Evolutionary conservation across 2,888 invertebrate genomes (phyloP).

Genomic region (Neoaliturus tenellus): DNA sequence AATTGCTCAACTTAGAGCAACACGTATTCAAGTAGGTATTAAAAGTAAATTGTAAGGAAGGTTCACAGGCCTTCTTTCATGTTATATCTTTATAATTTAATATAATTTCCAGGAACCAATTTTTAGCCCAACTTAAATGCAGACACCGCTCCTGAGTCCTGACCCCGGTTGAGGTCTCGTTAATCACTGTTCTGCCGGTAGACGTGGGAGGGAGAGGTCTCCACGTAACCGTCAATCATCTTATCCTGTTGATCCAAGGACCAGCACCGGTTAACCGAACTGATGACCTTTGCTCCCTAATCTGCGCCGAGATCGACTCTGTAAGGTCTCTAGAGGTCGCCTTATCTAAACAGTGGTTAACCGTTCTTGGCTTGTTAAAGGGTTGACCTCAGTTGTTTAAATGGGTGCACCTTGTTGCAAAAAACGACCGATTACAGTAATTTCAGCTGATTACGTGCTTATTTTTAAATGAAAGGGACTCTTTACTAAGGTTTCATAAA

Average conservation of each 20-base stretch:
- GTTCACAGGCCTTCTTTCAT: too few species aligned
- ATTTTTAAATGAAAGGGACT: too few species aligned
- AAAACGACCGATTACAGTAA: too few species aligned
- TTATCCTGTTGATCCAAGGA: slow-evolving; percentile 16
- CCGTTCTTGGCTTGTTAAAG: background rate
- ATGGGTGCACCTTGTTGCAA: background rate
- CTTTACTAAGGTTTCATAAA: too few species aligned
- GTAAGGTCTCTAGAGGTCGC: background rate
- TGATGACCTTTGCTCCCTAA: slow-evolving; percentile 13
- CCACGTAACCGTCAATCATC: slow-evolving; percentile 8
- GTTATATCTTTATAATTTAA: too few species aligned
- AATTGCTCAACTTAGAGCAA: too few species aligned
- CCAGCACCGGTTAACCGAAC: slow-evolving; percentile 6
- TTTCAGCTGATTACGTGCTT: too few species aligned
- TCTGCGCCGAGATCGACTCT: background rate
- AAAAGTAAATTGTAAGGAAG: too few species aligned
- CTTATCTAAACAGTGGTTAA: background rate
- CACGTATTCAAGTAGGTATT: too few species aligned
- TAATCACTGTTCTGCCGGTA: background rate
- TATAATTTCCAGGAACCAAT: too few species aligned
- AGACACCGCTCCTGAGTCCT: background rate
- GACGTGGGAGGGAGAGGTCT: background rate
- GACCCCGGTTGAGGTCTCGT: background rate
- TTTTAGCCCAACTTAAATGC: too few species aligned
- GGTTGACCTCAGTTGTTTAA: background rate